phyloP scores from a whole-genome alignment of 1,140 invertebrate genomes.

The Andricus grossulariae region DNA sequence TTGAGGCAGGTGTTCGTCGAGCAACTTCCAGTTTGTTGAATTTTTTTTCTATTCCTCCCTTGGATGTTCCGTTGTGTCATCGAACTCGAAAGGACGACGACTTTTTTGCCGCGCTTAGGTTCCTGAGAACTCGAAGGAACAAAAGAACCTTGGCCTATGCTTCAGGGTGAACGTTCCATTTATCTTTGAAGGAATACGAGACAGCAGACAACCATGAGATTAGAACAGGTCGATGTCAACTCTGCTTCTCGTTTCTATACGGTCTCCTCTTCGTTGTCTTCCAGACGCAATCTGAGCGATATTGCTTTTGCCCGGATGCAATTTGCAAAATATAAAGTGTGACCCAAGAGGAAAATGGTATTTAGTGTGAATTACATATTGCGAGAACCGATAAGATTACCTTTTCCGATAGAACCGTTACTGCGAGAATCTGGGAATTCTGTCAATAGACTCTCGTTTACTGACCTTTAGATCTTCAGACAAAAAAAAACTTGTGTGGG shows the following conservation, averaged over 20 bases:
- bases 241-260: not conserved
- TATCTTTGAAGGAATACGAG: conserved; percentile 23
- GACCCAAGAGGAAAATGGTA: not conserved
- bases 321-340: not conserved
- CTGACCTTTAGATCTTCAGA: conserved; percentile 11
- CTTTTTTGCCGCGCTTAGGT: conserved; percentile 37
- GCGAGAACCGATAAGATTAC: conserved; percentile 4
- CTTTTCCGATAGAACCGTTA: not conserved
- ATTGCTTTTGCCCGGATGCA: not conserved
- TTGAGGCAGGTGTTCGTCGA: conserved; percentile 28
- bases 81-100: conserved; percentile 54
- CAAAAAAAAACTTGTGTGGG: conserved; percentile 13
- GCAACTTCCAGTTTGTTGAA: conserved; percentile 32
- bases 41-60: conserved; percentile 29
- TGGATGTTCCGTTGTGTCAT: conserved; percentile 40
- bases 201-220: conserved; percentile 22
- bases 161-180: conserved; percentile 22
- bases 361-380: not conserved
- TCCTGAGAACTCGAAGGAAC: conserved; percentile 22
- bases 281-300: conserved; percentile 18
- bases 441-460: not conserved
- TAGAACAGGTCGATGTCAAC: conserved; percentile 30
- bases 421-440: conserved; percentile 1
- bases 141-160: conserved; percentile 19
- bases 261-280: not conserved